A percentile compares a stretch with the other conserved stretches of the same genome.
phyloP scores from a whole-genome alignment of 2,797 vertebrate species.

The Corythornis leucogaster region DNA sequence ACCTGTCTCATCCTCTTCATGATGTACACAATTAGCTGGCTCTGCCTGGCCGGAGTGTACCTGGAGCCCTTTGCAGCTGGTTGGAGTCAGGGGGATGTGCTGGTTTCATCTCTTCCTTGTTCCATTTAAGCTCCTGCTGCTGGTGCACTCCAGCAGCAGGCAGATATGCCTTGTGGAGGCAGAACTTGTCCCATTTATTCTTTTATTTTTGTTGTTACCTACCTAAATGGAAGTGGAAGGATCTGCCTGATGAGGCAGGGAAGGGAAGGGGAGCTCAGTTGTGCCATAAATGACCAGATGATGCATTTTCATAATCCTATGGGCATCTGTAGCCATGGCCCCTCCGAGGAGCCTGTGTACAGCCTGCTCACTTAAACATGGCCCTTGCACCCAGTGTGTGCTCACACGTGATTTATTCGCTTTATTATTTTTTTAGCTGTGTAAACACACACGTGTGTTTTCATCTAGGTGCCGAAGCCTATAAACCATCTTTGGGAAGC shows the following conservation, averaged over 20 bases:
- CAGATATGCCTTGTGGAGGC: not conserved
- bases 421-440: not conserved
- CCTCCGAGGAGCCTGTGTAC: not conserved
- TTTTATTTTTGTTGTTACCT: not conserved
- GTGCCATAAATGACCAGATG: not conserved
- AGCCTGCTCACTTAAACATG: not conserved
- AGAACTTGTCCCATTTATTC: not conserved
- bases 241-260: not conserved
- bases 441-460: not conserved
- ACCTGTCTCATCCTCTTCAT: not conserved
- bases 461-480: slow-evolving; percentile 72
- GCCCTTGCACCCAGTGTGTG: not conserved
- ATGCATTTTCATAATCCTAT: not conserved
- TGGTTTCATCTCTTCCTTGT: not conserved
- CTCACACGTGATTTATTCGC: not conserved
- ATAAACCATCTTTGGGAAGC: slow-evolving; percentile 72
- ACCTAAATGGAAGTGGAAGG: not conserved
- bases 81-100: not conserved
- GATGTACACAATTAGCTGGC: accelerated
- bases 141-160: not conserved
- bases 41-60: not conserved
- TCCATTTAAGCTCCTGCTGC: not conserved
- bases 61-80: not conserved
- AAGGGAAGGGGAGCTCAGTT: not conserved
- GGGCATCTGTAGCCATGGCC: not conserved